Conservation (phyloP, 2,797 vertebrate species). For the Sphaeramia orbicularis region DNA sequence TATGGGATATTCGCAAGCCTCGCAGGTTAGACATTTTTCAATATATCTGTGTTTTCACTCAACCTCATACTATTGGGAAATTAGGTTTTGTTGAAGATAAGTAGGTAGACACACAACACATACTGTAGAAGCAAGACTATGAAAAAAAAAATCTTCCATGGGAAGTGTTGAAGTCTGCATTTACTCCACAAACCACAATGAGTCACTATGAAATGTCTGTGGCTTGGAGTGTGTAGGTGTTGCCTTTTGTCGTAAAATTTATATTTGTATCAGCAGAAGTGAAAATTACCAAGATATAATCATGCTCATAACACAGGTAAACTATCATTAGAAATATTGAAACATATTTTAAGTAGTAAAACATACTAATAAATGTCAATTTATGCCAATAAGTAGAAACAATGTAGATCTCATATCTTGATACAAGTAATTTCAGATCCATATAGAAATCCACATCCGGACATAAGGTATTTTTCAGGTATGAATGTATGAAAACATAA, state of each 20-base stretch:
- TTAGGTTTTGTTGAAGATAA: background rate
- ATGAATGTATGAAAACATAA: no score
- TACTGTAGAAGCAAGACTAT: no score
- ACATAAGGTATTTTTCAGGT: no score
- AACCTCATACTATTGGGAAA: background rate
- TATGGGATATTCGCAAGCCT: conserved; percentile 99
- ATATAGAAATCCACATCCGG: no score
- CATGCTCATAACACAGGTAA: background rate
- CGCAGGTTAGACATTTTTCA: conserved; percentile 87
- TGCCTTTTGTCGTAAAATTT: no score
- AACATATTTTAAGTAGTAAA: background rate
- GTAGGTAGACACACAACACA: no score
- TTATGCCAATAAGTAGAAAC: background rate
- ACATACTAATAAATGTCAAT: background rate
- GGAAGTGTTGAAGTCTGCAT: no score
- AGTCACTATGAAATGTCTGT: no score
- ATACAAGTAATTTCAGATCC: no score
- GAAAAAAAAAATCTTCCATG: background rate
- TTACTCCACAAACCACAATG: no score
- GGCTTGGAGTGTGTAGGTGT: no score
- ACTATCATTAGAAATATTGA: background rate
- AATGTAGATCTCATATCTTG: no score
- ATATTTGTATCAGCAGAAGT: background rate
- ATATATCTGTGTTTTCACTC: background rate
- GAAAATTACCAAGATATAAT: background rate